A percentile compares a stretch with the other conserved stretches of the same genome.
Evolutionary conservation across 2,888 invertebrate species (phyloP).

Genomic region (Scaptomyza parva): DNA sequence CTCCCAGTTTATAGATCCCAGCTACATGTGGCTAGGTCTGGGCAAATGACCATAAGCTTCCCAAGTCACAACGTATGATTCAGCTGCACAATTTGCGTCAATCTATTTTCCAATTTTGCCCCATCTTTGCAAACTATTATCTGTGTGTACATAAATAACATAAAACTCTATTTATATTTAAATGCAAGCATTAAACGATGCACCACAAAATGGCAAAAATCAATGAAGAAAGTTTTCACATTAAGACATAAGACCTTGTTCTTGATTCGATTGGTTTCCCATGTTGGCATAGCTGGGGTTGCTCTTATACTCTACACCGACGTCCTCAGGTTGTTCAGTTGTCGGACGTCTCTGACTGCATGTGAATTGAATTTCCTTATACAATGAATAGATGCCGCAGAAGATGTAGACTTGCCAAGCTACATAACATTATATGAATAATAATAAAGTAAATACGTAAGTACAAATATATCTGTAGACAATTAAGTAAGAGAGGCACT

Average conservation of each 20-base stretch:
- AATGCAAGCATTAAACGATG: slow-evolving; percentile 30
- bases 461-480: not conserved
- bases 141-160: slow-evolving; percentile 36
- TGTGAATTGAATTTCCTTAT: slow-evolving; percentile 60
- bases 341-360: slow-evolving; percentile 63
- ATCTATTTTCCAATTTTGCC: not conserved
- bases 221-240: slow-evolving; percentile 3
- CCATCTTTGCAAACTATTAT: slow-evolving; percentile 13
- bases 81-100: slow-evolving; percentile 18
- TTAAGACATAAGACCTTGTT: not conserved
- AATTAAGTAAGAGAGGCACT: slow-evolving; percentile 38
- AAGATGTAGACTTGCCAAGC: slow-evolving; percentile 61
- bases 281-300: slow-evolving; percentile 66
- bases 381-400: slow-evolving; percentile 72
- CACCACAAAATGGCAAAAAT: slow-evolving; percentile 12
- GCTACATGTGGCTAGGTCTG: slow-evolving; percentile 88
- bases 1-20: slow-evolving; percentile 88
- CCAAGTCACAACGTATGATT: slow-evolving; percentile 49
- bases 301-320: slow-evolving; percentile 2
- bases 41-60: slow-evolving; percentile 83
- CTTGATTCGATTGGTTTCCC: too few species aligned
- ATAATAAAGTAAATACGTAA: not conserved
- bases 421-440: slow-evolving; percentile 31
- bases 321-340: slow-evolving; percentile 11
- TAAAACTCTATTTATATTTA: slow-evolving; percentile 6